Evolutionary conservation across 2,113 vertebrate species (phyloP).

Genomic region (Microcebus ravelobensis): DNA sequence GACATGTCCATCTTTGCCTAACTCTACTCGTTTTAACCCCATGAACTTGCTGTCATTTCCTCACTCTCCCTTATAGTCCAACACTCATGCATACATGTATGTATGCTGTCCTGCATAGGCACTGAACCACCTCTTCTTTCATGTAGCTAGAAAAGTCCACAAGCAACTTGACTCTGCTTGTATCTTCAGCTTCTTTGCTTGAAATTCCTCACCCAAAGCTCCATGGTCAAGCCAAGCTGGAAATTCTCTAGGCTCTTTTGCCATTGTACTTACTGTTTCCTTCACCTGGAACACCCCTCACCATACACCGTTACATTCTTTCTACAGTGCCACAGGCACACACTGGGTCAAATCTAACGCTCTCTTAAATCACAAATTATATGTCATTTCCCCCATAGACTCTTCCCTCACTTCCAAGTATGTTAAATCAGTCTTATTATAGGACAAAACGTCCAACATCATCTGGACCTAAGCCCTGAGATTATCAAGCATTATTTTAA

Average conservation of each 20-base stretch:
- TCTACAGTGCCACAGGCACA: neutral
- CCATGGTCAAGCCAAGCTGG: neutral
- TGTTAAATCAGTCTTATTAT: neutral
- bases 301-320: neutral
- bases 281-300: neutral
- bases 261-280: neutral
- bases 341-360: neutral
- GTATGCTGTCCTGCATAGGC: fast-evolving
- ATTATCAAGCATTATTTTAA: neutral
- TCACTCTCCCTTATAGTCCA: neutral
- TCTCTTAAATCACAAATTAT: neutral
- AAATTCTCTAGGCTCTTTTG: neutral
- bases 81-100: neutral
- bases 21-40: neutral
- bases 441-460: neutral
- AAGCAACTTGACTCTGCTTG: neutral
- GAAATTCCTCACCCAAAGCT: neutral
- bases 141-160: neutral
- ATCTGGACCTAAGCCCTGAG: neutral
- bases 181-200: neutral
- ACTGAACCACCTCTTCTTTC: neutral
- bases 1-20: neutral
- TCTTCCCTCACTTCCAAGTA: neutral
- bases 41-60: neutral
- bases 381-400: neutral